Conservation (phyloP, 1,140 invertebrate species). For the Dendrolimus punctatus region DNA sequence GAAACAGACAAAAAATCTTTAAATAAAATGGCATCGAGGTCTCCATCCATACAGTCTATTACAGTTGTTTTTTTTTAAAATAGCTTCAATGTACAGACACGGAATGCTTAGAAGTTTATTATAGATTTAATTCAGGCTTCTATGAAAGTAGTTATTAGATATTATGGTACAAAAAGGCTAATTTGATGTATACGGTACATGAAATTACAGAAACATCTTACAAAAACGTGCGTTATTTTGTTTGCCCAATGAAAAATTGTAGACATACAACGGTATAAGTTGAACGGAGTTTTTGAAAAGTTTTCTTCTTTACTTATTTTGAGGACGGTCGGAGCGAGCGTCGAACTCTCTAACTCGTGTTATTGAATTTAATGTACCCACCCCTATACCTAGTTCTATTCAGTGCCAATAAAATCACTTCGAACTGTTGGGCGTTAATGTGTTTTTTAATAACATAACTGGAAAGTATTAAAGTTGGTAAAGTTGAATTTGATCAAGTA, state of each 20-base stretch:
- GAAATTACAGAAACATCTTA: neutral
- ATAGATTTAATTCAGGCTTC: too few species aligned
- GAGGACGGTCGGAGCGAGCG: conserved; percentile 65
- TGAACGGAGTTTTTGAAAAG: conserved; percentile 58
- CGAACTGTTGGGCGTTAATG: conserved; percentile 24
- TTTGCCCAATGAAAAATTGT: conserved; percentile 43
- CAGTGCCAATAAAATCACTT: conserved; percentile 57
- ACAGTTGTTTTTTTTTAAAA: too few species aligned
- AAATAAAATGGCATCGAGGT: too few species aligned
- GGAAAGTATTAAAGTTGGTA: too few species aligned
- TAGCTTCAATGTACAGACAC: too few species aligned
- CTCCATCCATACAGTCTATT: too few species aligned
- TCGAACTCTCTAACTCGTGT: conserved; percentile 68
- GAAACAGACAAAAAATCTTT: too few species aligned
- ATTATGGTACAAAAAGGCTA: too few species aligned
- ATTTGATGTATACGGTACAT: too few species aligned
- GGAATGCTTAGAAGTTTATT: too few species aligned
- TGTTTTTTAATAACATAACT: neutral
- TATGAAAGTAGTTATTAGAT: too few species aligned
- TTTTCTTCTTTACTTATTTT: conserved; percentile 68
- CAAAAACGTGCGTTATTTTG: conserved; percentile 1
- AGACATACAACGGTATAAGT: conserved; percentile 58
- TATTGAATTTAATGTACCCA: conserved; percentile 70
- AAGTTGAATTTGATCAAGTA: too few species aligned
- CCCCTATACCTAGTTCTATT: conserved; percentile 45